These are phyloP conservation scores for Siniperca chuatsi DNA, from an alignment of 2,113 vertebrate species.

Conservation along the genomic window DNA sequence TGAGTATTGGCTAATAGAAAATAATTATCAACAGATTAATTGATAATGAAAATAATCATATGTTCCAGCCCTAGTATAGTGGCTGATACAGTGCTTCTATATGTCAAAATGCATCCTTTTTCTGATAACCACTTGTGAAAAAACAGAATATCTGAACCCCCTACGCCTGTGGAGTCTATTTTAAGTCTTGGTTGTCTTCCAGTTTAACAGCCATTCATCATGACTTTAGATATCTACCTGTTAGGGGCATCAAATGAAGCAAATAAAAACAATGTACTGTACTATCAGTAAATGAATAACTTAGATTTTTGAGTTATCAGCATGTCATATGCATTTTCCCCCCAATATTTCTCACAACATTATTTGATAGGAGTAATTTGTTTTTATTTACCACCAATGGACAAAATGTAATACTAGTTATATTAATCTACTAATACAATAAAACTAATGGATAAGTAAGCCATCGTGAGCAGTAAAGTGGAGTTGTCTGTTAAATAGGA, in stretches of 20 bases:
- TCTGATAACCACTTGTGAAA: not conserved
- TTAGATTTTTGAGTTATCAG: not conserved
- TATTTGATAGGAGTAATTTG: not conserved
- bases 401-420: constrained; percentile 4
- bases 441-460: constrained; percentile 9
- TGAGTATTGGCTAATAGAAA: not conserved
- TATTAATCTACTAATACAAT: constrained; percentile 1
- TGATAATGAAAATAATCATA: not conserved
- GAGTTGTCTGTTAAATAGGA: constrained; percentile 32
- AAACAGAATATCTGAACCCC: not conserved
- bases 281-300: constrained; percentile 19
- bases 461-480: constrained; percentile 22
- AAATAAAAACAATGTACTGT: not conserved
- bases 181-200: constrained; percentile 1
- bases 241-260: not conserved
- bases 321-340: not conserved
- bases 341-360: not conserved
- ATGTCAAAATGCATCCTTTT: not conserved
- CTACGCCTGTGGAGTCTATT: not conserved
- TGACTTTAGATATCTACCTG: constrained; percentile 3
- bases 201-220: not conserved
- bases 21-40: not conserved
- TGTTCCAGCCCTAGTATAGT: not conserved
- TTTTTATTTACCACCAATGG: not conserved
- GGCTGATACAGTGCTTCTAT: not conserved